These are phyloP conservation scores for Argyra leucocephala DNA, from an alignment of 2,888 invertebrate genomes.

Conservation along the genomic window DNA sequence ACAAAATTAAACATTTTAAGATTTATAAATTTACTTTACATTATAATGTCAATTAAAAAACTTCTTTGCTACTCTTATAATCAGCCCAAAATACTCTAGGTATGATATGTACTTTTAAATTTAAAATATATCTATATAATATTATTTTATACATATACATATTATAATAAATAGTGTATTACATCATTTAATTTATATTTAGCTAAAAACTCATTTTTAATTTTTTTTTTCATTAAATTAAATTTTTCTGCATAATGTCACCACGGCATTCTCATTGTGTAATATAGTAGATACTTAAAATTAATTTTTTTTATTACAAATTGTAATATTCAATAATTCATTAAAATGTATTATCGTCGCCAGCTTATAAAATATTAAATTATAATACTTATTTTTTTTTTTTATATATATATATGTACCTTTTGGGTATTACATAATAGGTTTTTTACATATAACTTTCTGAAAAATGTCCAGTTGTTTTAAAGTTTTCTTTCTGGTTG, in stretches of 20 bases:
- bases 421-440: no score
- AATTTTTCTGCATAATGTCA: not conserved
- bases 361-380: not conserved
- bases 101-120: not conserved
- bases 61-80: not conserved
- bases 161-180: not conserved
- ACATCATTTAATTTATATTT: not conserved
- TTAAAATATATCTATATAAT: not conserved
- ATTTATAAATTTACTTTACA: not conserved
- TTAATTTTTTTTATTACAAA: no score
- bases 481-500: conserved; percentile 34
- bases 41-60: not conserved
- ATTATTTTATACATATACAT: no score
- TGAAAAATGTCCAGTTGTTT: not conserved
- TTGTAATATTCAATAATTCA: no score
- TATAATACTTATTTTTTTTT: not conserved
- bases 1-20: not conserved
- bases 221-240: not conserved
- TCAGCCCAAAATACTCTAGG: not conserved
- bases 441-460: conserved; percentile 8
- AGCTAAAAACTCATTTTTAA: not conserved
- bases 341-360: not conserved
- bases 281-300: no score
- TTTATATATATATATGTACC: no score
- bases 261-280: not conserved